Conservation (phyloP, 1,140 invertebrate species). For the Hylaeus anthracinus region DNA sequence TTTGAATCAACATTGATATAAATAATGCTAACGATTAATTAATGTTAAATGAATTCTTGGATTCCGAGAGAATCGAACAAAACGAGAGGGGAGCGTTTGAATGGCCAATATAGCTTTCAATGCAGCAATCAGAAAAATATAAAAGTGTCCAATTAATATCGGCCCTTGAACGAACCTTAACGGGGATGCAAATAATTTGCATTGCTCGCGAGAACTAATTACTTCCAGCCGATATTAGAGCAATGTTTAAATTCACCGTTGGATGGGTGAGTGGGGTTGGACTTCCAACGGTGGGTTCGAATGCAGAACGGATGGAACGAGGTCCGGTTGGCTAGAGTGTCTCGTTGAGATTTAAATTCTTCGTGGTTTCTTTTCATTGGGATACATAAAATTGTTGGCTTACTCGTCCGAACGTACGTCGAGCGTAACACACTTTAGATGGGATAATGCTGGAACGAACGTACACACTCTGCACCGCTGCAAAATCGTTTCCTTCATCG, state of each 20-base stretch:
- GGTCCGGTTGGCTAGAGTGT: background rate
- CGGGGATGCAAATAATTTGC: background rate
- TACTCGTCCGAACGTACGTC: slow-evolving; percentile 20
- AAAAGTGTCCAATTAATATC: background rate
- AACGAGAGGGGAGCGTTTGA: background rate
- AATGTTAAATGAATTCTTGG: background rate
- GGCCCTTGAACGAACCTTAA: background rate
- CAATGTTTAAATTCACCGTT: background rate
- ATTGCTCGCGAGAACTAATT: too few relatives aligned
- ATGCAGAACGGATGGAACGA: background rate
- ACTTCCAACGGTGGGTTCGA: background rate
- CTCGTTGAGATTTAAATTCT: slow-evolving; percentile 3
- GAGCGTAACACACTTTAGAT: slow-evolving; percentile 28
- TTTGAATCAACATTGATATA: background rate
- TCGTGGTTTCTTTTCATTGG: slow-evolving; percentile 21
- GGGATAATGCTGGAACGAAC: slow-evolving; percentile 28
- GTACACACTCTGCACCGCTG: background rate
- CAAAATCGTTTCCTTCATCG: slow-evolving; percentile 11
- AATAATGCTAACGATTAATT: background rate
- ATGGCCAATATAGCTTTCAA: too few relatives aligned
- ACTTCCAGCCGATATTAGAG: background rate
- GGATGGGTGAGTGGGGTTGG: background rate
- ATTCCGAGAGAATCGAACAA: too few relatives aligned
- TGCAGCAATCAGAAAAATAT: too few relatives aligned
- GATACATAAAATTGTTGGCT: background rate